Evolutionary conservation across 2,888 invertebrate species (phyloP).

Genomic region (Fragum sueziense): DNA sequence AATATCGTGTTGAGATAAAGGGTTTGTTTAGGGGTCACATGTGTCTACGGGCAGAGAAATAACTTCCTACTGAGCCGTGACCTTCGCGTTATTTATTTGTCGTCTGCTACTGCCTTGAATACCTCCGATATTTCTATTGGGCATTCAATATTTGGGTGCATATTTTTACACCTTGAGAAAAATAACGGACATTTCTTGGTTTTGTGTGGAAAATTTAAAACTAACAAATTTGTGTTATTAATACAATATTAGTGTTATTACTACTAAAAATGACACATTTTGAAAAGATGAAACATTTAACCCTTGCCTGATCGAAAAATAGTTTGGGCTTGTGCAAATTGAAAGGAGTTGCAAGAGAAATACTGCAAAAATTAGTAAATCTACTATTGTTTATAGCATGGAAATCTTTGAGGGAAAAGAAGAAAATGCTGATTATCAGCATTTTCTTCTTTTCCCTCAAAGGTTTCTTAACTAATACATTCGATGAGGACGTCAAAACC

Average conservation of each 20-base stretch:
- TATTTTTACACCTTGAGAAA: slow-evolving; percentile 7
- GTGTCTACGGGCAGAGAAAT: neutral
- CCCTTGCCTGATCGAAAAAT: too few species aligned
- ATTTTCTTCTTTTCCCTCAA: too few species aligned
- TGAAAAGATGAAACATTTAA: neutral
- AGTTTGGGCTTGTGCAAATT: too few species aligned
- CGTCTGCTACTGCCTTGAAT: neutral
- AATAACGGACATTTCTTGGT: neutral
- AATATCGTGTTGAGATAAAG: neutral
- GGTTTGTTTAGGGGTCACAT: neutral
- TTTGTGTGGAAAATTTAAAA: neutral
- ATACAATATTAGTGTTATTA: neutral
- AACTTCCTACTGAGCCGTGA: neutral
- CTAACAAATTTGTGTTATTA: neutral
- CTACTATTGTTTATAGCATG: too few species aligned
- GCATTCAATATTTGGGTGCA: neutral
- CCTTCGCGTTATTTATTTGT: neutral
- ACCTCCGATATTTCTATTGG: slow-evolving; percentile 5
- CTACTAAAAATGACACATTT: neutral
- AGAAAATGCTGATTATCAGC: too few species aligned
- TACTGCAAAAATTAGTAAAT: too few species aligned
- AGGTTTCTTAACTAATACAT: too few species aligned
- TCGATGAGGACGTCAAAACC: too few species aligned
- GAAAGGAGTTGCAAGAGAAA: too few species aligned
- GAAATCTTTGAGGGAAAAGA: too few species aligned